A percentile compares a stretch with the other conserved stretches of the same genome.
These are phyloP conservation scores for Melanerpes formicivorus DNA, from an alignment of 2,113 vertebrate species.

Conservation along the genomic window DNA sequence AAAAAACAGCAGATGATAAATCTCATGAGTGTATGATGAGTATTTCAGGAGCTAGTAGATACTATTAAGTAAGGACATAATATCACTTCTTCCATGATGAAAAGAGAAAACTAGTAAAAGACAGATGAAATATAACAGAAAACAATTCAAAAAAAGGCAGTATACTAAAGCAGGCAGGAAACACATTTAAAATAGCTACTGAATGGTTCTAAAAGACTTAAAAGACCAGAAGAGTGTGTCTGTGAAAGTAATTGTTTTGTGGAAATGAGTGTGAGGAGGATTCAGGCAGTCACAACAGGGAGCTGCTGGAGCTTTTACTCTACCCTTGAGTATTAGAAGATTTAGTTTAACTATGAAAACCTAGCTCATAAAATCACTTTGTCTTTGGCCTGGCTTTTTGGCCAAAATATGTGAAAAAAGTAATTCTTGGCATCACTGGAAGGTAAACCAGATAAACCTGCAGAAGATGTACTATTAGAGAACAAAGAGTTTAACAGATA, in stretches of 20 bases:
- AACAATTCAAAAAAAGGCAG: neutral
- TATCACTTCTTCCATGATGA: neutral
- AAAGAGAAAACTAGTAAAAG: neutral
- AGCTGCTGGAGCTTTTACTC: neutral
- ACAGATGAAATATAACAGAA: neutral
- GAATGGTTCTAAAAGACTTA: neutral
- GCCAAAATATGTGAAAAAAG: rapidly evolving
- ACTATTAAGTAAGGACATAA: neutral
- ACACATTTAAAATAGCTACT: neutral
- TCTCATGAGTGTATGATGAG: neutral
- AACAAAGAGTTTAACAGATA: neutral
- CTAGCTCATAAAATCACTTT: neutral
- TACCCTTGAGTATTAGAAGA: neutral
- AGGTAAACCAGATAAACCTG: neutral
- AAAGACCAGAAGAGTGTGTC: neutral
- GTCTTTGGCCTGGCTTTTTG: neutral
- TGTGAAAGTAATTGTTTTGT: neutral
- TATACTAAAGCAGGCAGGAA: neutral
- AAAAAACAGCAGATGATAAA: neutral
- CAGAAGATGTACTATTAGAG: neutral
- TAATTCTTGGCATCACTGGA: neutral
- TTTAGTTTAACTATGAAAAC: neutral
- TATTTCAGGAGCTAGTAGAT: neutral
- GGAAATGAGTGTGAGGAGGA: neutral
- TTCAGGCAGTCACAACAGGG: neutral